These are phyloP conservation scores for Magallana nippona DNA, from an alignment of 2,888 invertebrate genomes.

Conservation along the genomic window DNA sequence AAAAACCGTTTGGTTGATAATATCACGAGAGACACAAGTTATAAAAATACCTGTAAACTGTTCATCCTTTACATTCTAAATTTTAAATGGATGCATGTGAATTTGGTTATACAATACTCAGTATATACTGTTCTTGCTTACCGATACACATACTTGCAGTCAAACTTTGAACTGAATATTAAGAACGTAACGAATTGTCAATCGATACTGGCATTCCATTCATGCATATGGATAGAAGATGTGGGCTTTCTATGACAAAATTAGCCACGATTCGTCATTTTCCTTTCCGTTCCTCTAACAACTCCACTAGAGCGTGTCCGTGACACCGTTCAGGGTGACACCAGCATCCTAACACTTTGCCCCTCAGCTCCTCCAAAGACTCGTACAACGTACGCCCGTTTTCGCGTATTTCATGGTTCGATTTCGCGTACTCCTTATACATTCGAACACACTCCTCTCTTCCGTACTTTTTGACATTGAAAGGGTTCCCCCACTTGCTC, in stretches of 20 bases:
- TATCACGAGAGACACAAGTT: no score
- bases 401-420: constrained; percentile 48
- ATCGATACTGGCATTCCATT: no score
- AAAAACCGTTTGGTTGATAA: no score
- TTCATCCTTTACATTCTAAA: no score
- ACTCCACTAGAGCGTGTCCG: constrained; percentile 56
- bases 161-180: no score
- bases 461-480: constrained; percentile 46
- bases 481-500: constrained; percentile 62
- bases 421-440: constrained; percentile 53
- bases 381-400: constrained; percentile 56
- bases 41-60: no score
- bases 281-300: constrained; percentile 46
- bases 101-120: no score
- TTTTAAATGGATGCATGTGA: no score
- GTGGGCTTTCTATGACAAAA: background rate
- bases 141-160: no score
- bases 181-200: no score
- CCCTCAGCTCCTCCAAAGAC: constrained; percentile 58
- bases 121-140: no score
- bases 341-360: constrained; percentile 62
- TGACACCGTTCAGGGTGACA: constrained; percentile 62
- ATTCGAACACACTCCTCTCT: constrained; percentile 47
- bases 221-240: background rate
- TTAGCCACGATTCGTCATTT: background rate